Evolutionary conservation across 1,140 invertebrate species (phyloP).

Genomic region (Bombus sibiricus): DNA sequence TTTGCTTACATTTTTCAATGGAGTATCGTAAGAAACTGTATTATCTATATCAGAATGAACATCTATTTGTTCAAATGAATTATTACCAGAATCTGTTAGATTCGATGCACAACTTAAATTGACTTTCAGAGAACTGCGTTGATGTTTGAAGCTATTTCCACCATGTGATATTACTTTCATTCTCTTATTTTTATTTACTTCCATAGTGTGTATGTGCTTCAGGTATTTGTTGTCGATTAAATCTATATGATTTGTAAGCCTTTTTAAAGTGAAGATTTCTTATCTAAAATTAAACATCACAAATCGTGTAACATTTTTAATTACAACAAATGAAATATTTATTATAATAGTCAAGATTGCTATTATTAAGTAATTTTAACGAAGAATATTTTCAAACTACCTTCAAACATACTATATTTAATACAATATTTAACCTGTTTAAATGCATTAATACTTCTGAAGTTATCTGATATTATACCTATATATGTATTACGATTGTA

Average conservation of each 20-base stretch:
- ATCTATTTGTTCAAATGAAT: conserved; percentile 47
- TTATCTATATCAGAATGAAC: background rate
- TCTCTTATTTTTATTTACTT: conserved; percentile 23
- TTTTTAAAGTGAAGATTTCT: background rate
- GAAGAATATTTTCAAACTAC: background rate
- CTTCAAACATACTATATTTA: background rate
- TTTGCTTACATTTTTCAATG: conserved; percentile 30
- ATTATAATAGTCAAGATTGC: background rate
- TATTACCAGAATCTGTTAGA: conserved; percentile 63
- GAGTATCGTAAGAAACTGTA: background rate
- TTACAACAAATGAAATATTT: background rate
- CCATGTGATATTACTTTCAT: background rate
- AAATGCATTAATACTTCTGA: background rate
- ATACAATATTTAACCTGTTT: background rate
- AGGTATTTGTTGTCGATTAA: background rate
- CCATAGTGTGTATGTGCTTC: conserved; percentile 10
- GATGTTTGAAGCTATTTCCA: conserved; percentile 43
- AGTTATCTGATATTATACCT: background rate
- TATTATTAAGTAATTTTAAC: background rate
- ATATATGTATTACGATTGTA: too few species aligned
- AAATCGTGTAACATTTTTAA: background rate
- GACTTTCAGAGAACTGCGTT: conserved; percentile 70
- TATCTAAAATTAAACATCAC: too few species aligned
- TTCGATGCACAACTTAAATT: conserved; percentile 72
- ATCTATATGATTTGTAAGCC: background rate